Evolutionary conservation across 2,888 invertebrate species (phyloP).

Genomic region (Dimorphilus gyrociliatus): DNA sequence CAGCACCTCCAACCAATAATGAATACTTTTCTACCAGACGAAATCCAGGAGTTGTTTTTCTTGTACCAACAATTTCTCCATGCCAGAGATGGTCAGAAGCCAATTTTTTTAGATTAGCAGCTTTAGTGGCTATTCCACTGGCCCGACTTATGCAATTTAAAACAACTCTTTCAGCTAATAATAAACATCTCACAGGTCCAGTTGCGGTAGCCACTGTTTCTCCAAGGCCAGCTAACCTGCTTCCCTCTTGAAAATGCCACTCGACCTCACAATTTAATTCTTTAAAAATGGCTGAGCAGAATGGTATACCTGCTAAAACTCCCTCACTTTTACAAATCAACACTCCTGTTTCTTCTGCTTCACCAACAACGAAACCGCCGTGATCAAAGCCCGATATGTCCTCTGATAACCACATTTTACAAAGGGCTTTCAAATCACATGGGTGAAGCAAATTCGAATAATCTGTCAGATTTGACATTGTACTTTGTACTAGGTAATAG

Average conservation of each 20-base stretch:
- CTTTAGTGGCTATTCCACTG: constrained; percentile 36
- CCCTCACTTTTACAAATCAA: constrained; percentile 28
- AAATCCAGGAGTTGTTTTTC: constrained; percentile 41
- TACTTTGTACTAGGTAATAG: too few relatives aligned
- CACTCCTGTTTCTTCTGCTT: constrained; percentile 24
- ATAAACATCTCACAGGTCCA: constrained; percentile 30
- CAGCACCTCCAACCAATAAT: constrained; percentile 35
- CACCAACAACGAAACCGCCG: constrained; percentile 33
- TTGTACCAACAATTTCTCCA: constrained; percentile 36
- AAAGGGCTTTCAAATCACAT: too few relatives aligned
- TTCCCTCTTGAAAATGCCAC: constrained; percentile 32
- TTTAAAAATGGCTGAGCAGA: constrained; percentile 35
- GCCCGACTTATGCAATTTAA: constrained; percentile 36
- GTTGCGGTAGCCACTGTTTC: constrained; percentile 25
- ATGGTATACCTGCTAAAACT: constrained; percentile 37
- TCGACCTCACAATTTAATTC: constrained; percentile 30
- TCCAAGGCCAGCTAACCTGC: constrained; percentile 13
- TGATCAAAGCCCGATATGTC: constrained; percentile 34
- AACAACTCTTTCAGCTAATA: constrained; percentile 37
- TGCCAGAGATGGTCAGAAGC: constrained; percentile 23
- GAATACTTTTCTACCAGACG: constrained; percentile 40
- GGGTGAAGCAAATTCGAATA: too few relatives aligned
- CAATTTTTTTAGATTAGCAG: constrained; percentile 15
- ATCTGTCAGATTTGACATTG: too few relatives aligned
- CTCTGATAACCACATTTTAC: constrained; percentile 33